These are phyloP conservation scores for Clarias fuscus DNA, from an alignment of 2,797 vertebrate genomes.

Conservation along the genomic window DNA sequence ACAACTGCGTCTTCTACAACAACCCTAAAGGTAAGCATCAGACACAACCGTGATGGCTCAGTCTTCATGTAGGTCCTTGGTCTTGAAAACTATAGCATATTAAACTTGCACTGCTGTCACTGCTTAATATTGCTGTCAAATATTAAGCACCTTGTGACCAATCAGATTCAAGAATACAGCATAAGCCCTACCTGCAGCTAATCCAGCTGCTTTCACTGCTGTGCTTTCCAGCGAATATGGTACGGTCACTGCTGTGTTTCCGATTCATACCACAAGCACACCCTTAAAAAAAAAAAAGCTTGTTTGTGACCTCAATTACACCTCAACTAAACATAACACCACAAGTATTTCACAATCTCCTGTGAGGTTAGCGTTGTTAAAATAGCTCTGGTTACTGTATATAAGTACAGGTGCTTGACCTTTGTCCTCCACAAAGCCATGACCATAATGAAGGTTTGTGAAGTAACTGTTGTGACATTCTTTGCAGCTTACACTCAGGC, in stretches of 20 bases:
- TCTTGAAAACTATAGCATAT: neutral
- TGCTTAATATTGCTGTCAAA: too few species aligned
- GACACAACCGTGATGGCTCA: too few species aligned
- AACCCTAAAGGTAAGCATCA: slow-evolving; percentile 83
- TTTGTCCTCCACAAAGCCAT: neutral
- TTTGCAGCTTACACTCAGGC: slow-evolving; percentile 80
- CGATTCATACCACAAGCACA: neutral
- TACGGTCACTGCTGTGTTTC: neutral
- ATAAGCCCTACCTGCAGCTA: neutral
- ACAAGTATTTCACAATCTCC: slow-evolving; percentile 16
- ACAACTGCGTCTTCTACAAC: slow-evolving; percentile 92
- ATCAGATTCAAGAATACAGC: neutral
- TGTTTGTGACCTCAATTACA: neutral
- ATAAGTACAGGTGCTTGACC: neutral
- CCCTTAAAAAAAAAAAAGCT: neutral
- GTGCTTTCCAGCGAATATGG: neutral
- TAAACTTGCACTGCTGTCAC: neutral
- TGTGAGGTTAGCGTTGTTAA: neutral
- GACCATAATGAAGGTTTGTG: slow-evolving; percentile 4
- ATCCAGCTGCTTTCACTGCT: neutral
- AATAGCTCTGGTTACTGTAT: neutral
- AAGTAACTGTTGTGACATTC: slow-evolving; percentile 30
- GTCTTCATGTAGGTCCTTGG: neutral
- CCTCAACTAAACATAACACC: neutral
- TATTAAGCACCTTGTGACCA: neutral